Conservation (phyloP, 2,888 invertebrate genomes). For the Drosophila meridionalis region DNA sequence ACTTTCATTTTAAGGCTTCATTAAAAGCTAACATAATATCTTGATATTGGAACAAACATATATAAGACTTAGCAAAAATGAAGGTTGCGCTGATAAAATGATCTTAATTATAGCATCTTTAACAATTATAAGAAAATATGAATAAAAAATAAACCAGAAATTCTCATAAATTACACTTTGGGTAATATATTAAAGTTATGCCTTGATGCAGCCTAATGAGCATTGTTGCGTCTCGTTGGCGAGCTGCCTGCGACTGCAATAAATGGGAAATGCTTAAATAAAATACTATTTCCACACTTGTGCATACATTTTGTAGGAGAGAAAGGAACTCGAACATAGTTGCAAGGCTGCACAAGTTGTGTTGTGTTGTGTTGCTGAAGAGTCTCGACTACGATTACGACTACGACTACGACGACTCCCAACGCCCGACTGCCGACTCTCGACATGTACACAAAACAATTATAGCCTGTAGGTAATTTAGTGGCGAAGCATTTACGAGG, state of each 20-base stretch:
- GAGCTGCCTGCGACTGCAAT: slow-evolving; percentile 40
- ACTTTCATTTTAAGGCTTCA: too few species aligned
- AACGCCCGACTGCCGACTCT: slow-evolving; percentile 29
- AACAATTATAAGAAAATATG: neutral
- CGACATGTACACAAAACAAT: slow-evolving; percentile 75
- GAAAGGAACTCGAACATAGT: slow-evolving; percentile 25
- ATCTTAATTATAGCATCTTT: neutral
- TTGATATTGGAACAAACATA: neutral
- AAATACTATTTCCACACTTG: slow-evolving; percentile 52
- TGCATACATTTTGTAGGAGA: slow-evolving; percentile 38
- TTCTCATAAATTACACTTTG: neutral
- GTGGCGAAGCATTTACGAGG: slow-evolving; percentile 70
- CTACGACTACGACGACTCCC: neutral
- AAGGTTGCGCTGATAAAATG: neutral
- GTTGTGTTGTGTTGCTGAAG: slow-evolving; percentile 17
- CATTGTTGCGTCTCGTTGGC: neutral
- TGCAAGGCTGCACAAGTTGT: slow-evolving; percentile 46
- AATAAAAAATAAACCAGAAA: neutral
- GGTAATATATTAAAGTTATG: slow-evolving; percentile 20
- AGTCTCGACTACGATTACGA: slow-evolving; percentile 3
- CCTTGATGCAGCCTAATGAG: slow-evolving; percentile 16
- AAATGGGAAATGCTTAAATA: slow-evolving; percentile 55
- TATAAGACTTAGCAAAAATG: neutral
- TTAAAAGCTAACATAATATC: neutral
- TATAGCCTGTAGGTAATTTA: slow-evolving; percentile 80